These are phyloP conservation scores for Dysdera silvatica DNA, from an alignment of 1,140 invertebrate genomes.

Conservation along the genomic window DNA sequence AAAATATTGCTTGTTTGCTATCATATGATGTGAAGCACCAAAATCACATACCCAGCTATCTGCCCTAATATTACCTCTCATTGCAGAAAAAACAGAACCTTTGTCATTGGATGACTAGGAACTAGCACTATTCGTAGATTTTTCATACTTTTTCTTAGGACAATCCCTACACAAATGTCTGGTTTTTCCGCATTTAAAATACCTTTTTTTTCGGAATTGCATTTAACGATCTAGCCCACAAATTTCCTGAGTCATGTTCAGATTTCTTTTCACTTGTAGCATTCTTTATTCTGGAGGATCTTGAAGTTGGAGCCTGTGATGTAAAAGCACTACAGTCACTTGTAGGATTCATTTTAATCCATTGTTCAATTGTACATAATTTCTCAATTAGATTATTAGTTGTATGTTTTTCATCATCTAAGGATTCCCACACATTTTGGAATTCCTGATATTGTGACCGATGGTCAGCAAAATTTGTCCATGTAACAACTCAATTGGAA, in stretches of 20 bases:
- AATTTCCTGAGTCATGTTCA: constrained; percentile 1
- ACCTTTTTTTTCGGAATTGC: neutral
- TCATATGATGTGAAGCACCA: neutral
- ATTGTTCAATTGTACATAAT: too few species aligned
- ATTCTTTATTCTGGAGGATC: too few species aligned
- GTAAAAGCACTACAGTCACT: neutral
- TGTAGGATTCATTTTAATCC: too few species aligned
- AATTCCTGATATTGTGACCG: neutral
- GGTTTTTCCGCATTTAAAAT: neutral
- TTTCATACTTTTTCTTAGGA: neutral
- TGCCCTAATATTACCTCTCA: too few species aligned
- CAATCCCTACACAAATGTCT: neutral
- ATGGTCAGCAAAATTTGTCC: neutral
- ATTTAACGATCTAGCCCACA: neutral
- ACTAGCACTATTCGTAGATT: neutral
- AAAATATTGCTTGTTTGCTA: neutral
- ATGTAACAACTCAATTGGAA: neutral
- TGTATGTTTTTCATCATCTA: too few species aligned
- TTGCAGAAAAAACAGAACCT: too few species aligned
- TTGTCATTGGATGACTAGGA: neutral
- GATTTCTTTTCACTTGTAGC: too few species aligned
- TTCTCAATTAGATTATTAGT: too few species aligned
- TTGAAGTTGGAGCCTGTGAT: neutral
- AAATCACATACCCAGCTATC: neutral
- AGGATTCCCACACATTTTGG: too few species aligned